phyloP scores from a whole-genome alignment of 2,113 vertebrate species.

The Lepisosteus oculatus region DNA sequence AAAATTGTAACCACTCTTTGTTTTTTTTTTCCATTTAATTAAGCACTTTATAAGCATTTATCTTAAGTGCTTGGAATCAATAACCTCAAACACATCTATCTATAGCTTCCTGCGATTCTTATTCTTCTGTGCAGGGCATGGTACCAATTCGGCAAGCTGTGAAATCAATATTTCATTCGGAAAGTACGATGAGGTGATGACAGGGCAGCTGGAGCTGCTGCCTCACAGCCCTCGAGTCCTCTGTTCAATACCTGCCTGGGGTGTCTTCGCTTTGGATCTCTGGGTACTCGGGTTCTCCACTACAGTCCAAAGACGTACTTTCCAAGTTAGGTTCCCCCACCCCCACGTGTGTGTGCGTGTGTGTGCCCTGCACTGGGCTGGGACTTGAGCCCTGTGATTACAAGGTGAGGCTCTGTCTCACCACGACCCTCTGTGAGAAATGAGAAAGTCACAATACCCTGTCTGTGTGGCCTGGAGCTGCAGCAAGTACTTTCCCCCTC shows the following conservation, averaged over 20 bases:
- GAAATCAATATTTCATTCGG: constrained; percentile 14
- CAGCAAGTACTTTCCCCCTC: constrained; percentile 87
- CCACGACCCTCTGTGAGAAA: constrained; percentile 8
- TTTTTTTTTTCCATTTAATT: constrained; percentile 17
- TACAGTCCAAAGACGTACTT: no score
- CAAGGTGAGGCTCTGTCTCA: no score
- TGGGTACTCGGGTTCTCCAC: no score
- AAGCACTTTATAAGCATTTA: constrained; percentile 13
- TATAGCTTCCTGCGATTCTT: constrained; percentile 5
- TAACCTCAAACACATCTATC: constrained; percentile 23
- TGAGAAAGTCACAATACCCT: constrained; percentile 68
- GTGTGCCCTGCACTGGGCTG: background rate
- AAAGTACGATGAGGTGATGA: background rate
- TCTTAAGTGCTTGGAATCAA: constrained; percentile 20
- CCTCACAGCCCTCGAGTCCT: no score
- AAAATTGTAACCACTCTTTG: background rate
- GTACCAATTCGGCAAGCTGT: constrained; percentile 12
- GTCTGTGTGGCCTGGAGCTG: constrained; percentile 94
- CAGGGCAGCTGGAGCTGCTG: no score
- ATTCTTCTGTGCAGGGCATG: constrained; percentile 4
- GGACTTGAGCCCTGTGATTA: no score
- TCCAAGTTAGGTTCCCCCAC: background rate
- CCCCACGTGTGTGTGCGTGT: constrained; percentile 7
- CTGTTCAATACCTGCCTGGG: no score
- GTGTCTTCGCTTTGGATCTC: no score